Evolutionary conservation across 2,113 vertebrate genomes (phyloP).

Genomic region (Loxodonta africana): DNA sequence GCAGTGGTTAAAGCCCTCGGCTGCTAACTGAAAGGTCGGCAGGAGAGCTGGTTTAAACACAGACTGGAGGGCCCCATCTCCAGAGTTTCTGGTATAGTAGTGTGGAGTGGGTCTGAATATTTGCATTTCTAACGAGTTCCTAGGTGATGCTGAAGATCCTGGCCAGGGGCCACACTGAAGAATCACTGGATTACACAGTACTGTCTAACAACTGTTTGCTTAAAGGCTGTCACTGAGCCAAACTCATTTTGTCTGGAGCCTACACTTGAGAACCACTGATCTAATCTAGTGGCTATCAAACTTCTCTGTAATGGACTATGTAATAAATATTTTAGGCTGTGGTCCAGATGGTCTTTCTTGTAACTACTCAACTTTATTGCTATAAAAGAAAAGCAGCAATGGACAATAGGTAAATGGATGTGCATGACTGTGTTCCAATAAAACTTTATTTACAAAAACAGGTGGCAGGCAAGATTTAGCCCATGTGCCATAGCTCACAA

Average conservation of each 20-base stretch:
- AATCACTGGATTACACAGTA: background rate
- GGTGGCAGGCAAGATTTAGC: background rate
- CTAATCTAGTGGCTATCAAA: background rate
- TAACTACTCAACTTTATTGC: background rate
- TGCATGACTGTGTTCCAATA: background rate
- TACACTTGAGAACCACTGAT: background rate
- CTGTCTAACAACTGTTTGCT: background rate
- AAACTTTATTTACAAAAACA: slow-evolving; percentile 21
- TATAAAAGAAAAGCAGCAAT: background rate
- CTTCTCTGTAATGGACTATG: background rate
- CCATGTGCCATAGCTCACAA: background rate
- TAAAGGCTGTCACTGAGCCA: background rate
- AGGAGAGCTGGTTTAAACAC: background rate
- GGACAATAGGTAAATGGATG: background rate
- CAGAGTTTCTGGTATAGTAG: background rate
- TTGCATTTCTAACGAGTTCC: background rate
- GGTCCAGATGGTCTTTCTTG: background rate
- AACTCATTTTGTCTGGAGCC: background rate
- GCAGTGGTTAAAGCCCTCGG: no score
- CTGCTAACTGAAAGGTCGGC: no score
- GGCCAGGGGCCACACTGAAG: background rate
- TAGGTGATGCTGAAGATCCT: background rate
- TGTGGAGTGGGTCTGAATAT: background rate
- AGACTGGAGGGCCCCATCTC: background rate
- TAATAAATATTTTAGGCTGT: slow-evolving; percentile 19